phyloP scores from a whole-genome alignment of 1,140 invertebrate genomes.

The Dufourea novaeangliae region DNA sequence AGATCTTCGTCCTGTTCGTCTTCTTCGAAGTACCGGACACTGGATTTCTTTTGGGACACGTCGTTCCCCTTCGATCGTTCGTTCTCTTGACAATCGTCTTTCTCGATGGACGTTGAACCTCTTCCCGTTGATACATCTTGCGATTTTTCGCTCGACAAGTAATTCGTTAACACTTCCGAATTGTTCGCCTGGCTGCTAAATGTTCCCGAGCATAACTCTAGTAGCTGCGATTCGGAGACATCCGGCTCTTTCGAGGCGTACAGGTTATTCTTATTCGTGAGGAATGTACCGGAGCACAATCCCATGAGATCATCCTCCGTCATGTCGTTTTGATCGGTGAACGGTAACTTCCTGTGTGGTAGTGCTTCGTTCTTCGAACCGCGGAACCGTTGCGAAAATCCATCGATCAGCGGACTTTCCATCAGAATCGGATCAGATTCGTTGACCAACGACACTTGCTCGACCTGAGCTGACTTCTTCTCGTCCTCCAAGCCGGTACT shows the following conservation, averaged over 20 bases:
- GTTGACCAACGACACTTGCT: slow-evolving; percentile 25
- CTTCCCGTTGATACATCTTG: slow-evolving; percentile 69
- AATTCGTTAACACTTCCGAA: slow-evolving; percentile 54
- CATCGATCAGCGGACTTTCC: slow-evolving; percentile 42
- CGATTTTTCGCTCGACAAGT: slow-evolving; percentile 56
- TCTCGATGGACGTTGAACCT: not conserved
- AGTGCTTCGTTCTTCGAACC: slow-evolving; percentile 47
- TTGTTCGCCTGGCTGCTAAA: slow-evolving; percentile 61
- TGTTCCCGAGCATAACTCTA: slow-evolving; percentile 69
- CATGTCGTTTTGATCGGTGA: slow-evolving; percentile 69
- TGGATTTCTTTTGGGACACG: slow-evolving; percentile 21
- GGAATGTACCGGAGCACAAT: slow-evolving; percentile 82
- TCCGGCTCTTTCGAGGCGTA: slow-evolving; percentile 14
- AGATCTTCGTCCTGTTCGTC: slow-evolving; percentile 32
- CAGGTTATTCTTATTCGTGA: slow-evolving; percentile 22
- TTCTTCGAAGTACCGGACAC: slow-evolving; percentile 38
- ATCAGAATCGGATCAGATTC: slow-evolving; percentile 12
- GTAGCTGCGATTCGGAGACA: slow-evolving; percentile 68
- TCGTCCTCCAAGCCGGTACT: slow-evolving; percentile 73
- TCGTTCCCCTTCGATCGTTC: not conserved
- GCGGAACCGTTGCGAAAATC: slow-evolving; percentile 27
- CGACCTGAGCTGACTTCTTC: slow-evolving; percentile 43
- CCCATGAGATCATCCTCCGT: slow-evolving; percentile 81
- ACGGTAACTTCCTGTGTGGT: slow-evolving; percentile 75
- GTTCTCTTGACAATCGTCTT: not conserved